Conservation (phyloP, 2,888 invertebrate species). For the Caenorhabditis becei region DNA sequence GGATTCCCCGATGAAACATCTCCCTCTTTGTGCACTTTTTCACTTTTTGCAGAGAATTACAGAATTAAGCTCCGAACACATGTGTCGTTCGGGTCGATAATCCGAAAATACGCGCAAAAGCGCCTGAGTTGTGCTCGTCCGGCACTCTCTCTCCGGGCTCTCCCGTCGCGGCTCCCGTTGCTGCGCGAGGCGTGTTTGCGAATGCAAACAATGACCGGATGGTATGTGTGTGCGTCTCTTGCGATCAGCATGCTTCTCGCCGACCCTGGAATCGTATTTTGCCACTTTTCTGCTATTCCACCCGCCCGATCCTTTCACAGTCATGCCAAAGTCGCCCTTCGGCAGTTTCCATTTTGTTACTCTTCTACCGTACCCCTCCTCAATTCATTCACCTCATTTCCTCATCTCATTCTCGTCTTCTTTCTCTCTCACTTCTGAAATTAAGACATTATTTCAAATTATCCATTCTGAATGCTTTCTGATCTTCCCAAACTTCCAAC, state of each 20-base stretch:
- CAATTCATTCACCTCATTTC: neutral
- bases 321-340: conserved; percentile 37
- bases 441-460: too few relatives aligned
- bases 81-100: conserved; percentile 59
- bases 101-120: conserved; percentile 57
- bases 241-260: conserved; percentile 54
- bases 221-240: conserved; percentile 52
- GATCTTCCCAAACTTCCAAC: too few relatives aligned
- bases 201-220: conserved; percentile 61
- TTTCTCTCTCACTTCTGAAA: conserved; percentile 5
- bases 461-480: too few relatives aligned
- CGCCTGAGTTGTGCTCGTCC: conserved; percentile 44
- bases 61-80: conserved; percentile 61
- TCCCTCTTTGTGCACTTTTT: conserved; percentile 43
- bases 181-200: conserved; percentile 39
- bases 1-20: conserved; percentile 31
- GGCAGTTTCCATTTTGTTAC: conserved; percentile 31
- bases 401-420: neutral
- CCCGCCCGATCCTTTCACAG: conserved; percentile 48
- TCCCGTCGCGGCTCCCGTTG: conserved; percentile 35
- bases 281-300: conserved; percentile 59
- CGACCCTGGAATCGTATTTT: conserved; percentile 56
- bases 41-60: conserved; percentile 55
- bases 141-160: conserved; percentile 23
- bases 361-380: neutral